A percentile compares a stretch with the other conserved stretches of the same genome.
Evolutionary conservation across 2,888 invertebrate species (phyloP).

Genomic region (Protophormia terraenovae): DNA sequence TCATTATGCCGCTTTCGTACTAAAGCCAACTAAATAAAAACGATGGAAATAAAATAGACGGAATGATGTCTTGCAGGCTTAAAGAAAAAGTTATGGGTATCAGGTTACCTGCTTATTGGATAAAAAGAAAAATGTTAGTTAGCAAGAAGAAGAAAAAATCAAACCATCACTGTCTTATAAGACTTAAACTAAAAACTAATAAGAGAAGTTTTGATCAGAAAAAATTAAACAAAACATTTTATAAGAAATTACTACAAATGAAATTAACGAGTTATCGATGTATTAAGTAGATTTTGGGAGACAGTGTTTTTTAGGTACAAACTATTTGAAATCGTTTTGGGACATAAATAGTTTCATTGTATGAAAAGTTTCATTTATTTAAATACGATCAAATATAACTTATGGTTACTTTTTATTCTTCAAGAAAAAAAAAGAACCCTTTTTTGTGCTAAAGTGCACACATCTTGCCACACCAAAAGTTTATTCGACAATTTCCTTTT

Average conservation of each 20-base stretch:
- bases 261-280: conserved; percentile 46
- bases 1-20: conserved; percentile 35
- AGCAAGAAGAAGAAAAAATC: not conserved
- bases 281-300: not conserved
- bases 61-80: conserved; percentile 59
- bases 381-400: no score
- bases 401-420: no score
- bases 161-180: conserved; percentile 41
- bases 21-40: not conserved
- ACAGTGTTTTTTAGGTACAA: conserved; percentile 31
- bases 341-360: no score
- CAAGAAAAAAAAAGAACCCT: no score
- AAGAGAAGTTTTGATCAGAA: conserved; percentile 27
- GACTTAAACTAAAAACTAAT: conserved; percentile 33
- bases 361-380: no score
- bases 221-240: not conserved
- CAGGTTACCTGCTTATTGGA: conserved; percentile 63
- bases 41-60: conserved; percentile 31
- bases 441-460: no score
- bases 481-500: no score
- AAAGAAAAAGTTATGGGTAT: conserved; percentile 64
- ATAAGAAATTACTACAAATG: conserved; percentile 19
- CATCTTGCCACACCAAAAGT: no score
- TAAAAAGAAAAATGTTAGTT: conserved; percentile 32
- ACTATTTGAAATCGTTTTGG: not conserved